Evolutionary conservation across 1,140 invertebrate species (phyloP).

Genomic region (Teleopsis dalmanni): DNA sequence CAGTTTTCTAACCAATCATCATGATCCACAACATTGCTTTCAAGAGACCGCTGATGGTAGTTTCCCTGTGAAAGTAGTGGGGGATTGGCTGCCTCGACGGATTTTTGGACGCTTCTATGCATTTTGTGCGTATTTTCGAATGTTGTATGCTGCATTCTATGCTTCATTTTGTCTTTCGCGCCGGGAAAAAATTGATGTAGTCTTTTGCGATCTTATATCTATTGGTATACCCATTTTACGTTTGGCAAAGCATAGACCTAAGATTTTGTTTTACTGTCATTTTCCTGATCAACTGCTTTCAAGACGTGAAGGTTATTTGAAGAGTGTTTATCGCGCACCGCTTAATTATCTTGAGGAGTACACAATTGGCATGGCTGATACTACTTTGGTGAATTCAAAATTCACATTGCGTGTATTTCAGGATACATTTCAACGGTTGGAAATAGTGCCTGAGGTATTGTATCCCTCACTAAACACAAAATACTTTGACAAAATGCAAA

Average conservation of each 20-base stretch:
- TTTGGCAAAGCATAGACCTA: conserved; percentile 51
- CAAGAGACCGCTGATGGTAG: conserved; percentile 84
- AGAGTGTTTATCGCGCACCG: conserved; percentile 77
- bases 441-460: conserved; percentile 66
- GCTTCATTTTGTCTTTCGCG: conserved; percentile 50
- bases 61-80: conserved; percentile 73
- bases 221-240: conserved; percentile 76
- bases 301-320: conserved; percentile 56
- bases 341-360: conserved; percentile 88
- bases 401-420: conserved; percentile 82
- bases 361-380: conserved; percentile 77
- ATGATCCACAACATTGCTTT: conserved; percentile 89
- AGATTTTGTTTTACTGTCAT: conserved; percentile 94
- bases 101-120: conserved; percentile 83
- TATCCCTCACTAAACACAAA: conserved; percentile 58
- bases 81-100: conserved; percentile 75
- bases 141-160: conserved; percentile 75
- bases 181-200: conserved; percentile 62
- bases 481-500: conserved; percentile 13
- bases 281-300: conserved; percentile 92
- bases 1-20: conserved; percentile 87
- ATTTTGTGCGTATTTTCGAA: conserved; percentile 86
- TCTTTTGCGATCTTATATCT: conserved; percentile 91
- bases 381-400: conserved; percentile 89
- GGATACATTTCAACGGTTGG: conserved; percentile 70